Base-by-base conservation (phyloP, 2,888 invertebrate species). In the Chrysolina americana region DNA sequence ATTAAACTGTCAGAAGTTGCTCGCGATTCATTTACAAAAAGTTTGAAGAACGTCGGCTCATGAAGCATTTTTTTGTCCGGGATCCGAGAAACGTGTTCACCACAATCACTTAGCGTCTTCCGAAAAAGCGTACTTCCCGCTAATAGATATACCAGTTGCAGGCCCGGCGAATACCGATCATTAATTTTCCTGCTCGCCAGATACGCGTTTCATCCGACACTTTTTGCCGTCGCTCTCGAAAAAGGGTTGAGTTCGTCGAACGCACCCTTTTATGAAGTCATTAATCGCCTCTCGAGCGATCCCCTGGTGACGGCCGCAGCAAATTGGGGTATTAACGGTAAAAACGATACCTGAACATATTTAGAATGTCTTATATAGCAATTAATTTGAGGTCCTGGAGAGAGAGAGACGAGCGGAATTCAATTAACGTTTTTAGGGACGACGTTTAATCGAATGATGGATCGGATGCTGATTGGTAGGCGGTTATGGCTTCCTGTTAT, bases 231-330 rank as follows among this genome's bases (percentile, higher is more conserved):
- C 59, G 1, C 41, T 48, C 41, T 50, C 36, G 63, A 68, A 62
- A 63, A 74, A 66, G 71, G 75, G 71, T 73, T 75, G 68, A 50
- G 70, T 70, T 70, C 47, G 53, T 71, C 71, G 72, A 68, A 70
- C 66, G 59, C 73, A 65, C 56, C 78, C 73, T 75, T 78, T 78
- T 78, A 78, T 78, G 74, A 71, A 73, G 69, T 73, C 68, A 65
- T 78, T 76, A 78, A 78, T 76, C 71, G 75, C 65, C 68, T 68
- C 73, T 70, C 44, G 62, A 75, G 70, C 72, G 70, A 69, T 73
- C 56, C 50, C 28, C 47, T 21, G 19, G 9, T 9, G 59, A 62
- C 59, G 71, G 56, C 15, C 19, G 53, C 68, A 50, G 44, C 65
- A 65, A 66, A 48, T 68, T 65, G 36, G 48, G 73, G 65, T 65